Base-by-base conservation (phyloP, 2,797 vertebrate species). In the Eleutherodactylus coqui region DNA sequence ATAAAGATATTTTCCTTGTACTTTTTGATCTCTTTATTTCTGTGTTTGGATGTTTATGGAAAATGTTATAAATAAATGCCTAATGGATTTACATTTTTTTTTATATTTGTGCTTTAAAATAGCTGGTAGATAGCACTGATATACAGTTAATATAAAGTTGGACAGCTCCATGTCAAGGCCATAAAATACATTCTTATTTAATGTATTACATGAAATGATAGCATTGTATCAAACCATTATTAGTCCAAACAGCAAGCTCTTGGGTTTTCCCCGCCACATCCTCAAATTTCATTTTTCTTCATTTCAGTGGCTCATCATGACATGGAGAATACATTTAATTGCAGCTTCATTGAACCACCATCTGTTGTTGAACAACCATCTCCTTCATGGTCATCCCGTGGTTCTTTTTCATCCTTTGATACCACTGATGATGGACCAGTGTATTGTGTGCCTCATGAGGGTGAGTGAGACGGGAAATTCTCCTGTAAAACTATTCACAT, bases 351-450 rank as follows among this genome's bases (percentile, higher is more conserved):
- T 9, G 98, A 98, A 89, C 98, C 97, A 0, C 97, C 98, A 0
- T 97, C 97, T 0, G 95, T 95, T 79, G 94, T 94, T 27, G 98
- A 99, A 89, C 97, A 97, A 91, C 97, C 96, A 8, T 97, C 96
- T 0, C 96, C 96, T 0, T 96, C 98, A 27, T 99, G 98, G 98
- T 99, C 98, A 0, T 99, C 98, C 83, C 95, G 96, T 0, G 98
- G 96, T 89, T 99, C 98, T 75, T 99, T 99, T 92, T 99, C 98
- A 29, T 99, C 98, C 69, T 99, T 98, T 0, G 98, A 99, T 92
- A 99, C 97, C 19, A 97, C 94, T 0, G 98, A 99, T 0, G 98
- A 99, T 87, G 97, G 97, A 2, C 98, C 98, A 0, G 97, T 99
- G 83, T 99, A 99, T 93, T 98, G 96, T 0, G 93, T 99, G 16